Base-by-base conservation (phyloP, 2,797 vertebrate species). In the Neoniphon sammara region DNA sequence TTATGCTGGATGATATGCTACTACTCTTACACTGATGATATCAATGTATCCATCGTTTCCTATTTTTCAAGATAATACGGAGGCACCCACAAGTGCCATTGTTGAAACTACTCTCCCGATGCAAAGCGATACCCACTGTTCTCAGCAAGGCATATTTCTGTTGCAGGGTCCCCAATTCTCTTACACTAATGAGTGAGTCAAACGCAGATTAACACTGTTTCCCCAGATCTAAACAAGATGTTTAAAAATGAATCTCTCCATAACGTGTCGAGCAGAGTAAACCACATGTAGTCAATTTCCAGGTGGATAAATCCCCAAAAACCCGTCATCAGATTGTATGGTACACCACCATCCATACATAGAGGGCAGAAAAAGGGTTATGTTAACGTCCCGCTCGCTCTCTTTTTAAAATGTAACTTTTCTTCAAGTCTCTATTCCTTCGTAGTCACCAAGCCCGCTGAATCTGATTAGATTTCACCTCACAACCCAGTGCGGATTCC, bases 401-500 rank as follows among this genome's bases (percentile, higher is more conserved):
- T 73, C 52, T 62, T 82, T 80, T 84, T 78, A 58, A 84, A 81
- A 76, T 70, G 53, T 7, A 93, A 94, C 92, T 94, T 95, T 92
- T 91, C 77, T 80, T 81, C 72, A 73, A 85, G 81, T 85, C 79
- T 66, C 61, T 50, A 1, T 73, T 74, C 76, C 80, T 84, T 85
- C 56, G 81, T 65, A 86, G 84, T 88, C 73, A 83, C 79, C 82
- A 78, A 90, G 63, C 88, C 92, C 73, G 89, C 89, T 89, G 82
- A 83, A 94, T 94, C 95, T 95, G 95, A 97, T 97, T 97, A 95
- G 93, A 94, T 97, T 97, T 96, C 96, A 94, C 94, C 94, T 96
- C 97, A 97, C 96, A 97, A 93, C 92, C 94, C 96, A 94, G 96
- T 97, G 96, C 96, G 95, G 95, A 95, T 95, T 88, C 88, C 94